Base-by-base conservation (phyloP, 1,140 invertebrate species). In the Macrobrachium nipponense region DNA sequence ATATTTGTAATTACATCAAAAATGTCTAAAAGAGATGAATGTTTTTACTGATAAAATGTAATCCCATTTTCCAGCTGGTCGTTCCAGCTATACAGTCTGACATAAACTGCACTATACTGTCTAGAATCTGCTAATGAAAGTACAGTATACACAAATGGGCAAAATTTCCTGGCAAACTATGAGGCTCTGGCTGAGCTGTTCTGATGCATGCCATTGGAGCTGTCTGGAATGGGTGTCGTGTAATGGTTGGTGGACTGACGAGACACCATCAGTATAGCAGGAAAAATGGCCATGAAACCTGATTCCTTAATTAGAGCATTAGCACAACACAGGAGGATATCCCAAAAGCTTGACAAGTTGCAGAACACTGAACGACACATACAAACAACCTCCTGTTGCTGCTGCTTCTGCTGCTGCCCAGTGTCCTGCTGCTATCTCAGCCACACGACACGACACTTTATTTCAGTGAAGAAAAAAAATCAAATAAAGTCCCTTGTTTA, bases 11-110 rank as follows among this genome's bases (percentile, higher is more conserved):
- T 80, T 23, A 80, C 77, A 80, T 66, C 77, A 80, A 80, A 62
- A 62, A 62, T 79, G 10, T 62, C 59, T 79, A 79, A 80, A 80
- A 80, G 43, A 80, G 77, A 64, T 80, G 77, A 62, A 36, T 36
- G 77, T 66, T 60, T 66, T 62, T 66, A 80, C 77, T 66, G 77
- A 64, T 80, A 80, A 60, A 80, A 64, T 80, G 77, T 64, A 62
- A 80, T 62, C 77, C 77, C 77, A 80, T 80, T 43, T 80, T 80
- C 77, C 77, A 66, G 64, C 77, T 80, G 77, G 77, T 23, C n/a
- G 62, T 80, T 62, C 77, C 77, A 80, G 61, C 61, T 64, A 79
- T 80, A 80, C 44, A 62, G 36, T 80, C 77, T 18, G 62, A 80
- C 61, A 80, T 80, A 62, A 80, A 80, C 60, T 66, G 77, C 43